A percentile compares a stretch with the other conserved stretches of the same genome.
These are phyloP conservation scores for Pterostichus niger DNA, from an alignment of 2,888 invertebrate genomes.

Conservation along the genomic window DNA sequence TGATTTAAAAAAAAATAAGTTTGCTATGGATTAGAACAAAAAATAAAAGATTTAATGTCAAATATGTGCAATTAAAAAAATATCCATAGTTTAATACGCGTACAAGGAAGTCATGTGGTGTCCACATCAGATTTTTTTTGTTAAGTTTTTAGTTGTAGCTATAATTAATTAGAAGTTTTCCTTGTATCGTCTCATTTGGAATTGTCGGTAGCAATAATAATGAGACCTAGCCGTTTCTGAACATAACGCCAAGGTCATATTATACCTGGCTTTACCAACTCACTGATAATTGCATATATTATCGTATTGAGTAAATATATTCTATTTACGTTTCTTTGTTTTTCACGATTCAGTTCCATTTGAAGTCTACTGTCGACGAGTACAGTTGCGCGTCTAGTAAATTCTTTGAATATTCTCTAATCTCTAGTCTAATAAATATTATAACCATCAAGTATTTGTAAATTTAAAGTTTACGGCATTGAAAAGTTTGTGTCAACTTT, in stretches of 20 bases:
- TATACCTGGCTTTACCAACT: constrained; percentile 24
- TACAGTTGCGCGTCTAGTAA: not conserved
- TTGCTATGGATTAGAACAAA: too few relatives aligned
- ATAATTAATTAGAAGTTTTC: constrained; percentile 31
- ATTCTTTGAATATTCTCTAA: not conserved
- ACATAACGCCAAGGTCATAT: constrained; percentile 27
- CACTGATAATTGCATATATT: constrained; percentile 56
- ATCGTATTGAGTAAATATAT: constrained; percentile 43
- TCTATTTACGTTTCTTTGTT: constrained; percentile 55
- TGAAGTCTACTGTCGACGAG: not conserved
- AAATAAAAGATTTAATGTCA: too few relatives aligned
- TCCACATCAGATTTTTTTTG: too few relatives aligned
- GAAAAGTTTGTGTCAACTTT: constrained; percentile 37
- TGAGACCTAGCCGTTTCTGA: constrained; percentile 18
- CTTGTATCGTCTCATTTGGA: constrained; percentile 15
- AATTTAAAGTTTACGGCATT: constrained; percentile 26
- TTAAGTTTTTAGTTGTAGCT: not conserved
- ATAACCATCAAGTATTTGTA: not conserved
- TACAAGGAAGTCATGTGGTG: too few relatives aligned
- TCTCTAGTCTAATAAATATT: constrained; percentile 2
- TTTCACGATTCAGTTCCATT: constrained; percentile 17
- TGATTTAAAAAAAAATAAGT: too few relatives aligned
- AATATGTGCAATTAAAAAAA: too few relatives aligned
- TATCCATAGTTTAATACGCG: too few relatives aligned
- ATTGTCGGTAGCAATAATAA: constrained; percentile 27